Evolutionary conservation across 1,140 invertebrate species (phyloP).

Genomic region (Aphaenogaster floridana): DNA sequence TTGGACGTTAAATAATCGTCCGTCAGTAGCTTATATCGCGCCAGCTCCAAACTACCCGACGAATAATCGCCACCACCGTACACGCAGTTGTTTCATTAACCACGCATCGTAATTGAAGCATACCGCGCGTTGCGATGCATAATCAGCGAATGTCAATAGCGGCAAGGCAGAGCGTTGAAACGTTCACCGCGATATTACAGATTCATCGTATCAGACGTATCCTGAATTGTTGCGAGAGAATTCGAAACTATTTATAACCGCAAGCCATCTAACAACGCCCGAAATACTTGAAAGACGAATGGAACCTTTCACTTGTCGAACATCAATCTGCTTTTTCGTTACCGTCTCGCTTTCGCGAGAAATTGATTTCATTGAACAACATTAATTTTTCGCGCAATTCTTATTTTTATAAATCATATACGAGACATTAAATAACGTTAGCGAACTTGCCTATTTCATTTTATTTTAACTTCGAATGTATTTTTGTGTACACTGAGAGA

Average conservation of each 20-base stretch:
- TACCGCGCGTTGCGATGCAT: neutral
- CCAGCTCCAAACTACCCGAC: slow-evolving; percentile 10
- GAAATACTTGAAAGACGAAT: neutral
- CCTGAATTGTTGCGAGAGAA: neutral
- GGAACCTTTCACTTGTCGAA: neutral
- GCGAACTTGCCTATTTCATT: neutral
- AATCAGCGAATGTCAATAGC: slow-evolving; percentile 26
- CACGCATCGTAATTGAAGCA: slow-evolving; percentile 1
- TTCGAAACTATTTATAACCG: neutral
- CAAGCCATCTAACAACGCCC: neutral
- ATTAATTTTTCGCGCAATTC: neutral
- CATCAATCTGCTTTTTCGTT: neutral
- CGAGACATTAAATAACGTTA: neutral
- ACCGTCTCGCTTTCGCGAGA: neutral
- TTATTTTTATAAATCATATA: neutral
- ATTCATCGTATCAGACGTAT: neutral
- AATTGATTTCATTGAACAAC: neutral
- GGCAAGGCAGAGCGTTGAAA: neutral
- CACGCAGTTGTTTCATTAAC: slow-evolving; percentile 33
- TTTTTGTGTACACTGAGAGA: too few relatives aligned
- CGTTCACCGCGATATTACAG: neutral
- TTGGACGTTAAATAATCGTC: slow-evolving; percentile 41
- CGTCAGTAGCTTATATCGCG: slow-evolving; percentile 20
- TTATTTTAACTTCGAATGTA: neutral
- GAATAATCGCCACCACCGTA: slow-evolving; percentile 61